Percentiles rank a stretch among this genome's conserved stretches.
Evolutionary conservation across 2,888 invertebrate genomes (phyloP).

Genomic region (Caenorhabditis sp.): DNA sequence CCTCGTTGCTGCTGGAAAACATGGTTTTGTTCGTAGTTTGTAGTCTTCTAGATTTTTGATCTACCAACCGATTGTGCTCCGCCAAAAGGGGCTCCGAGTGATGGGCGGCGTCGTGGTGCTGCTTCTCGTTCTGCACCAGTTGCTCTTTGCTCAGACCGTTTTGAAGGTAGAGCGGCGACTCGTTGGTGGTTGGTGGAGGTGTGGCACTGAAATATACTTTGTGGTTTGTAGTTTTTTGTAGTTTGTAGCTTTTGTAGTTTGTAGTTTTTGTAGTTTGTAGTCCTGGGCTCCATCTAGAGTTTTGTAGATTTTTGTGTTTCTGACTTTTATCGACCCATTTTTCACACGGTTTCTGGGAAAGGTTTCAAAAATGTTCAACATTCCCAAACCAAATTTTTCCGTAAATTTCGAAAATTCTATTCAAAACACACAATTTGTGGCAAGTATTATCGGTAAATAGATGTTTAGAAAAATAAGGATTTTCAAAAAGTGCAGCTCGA

Average conservation of each 20-base stretch:
- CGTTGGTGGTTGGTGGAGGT: slow-evolving; percentile 58
- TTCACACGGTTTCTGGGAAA: no score
- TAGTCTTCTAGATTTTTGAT: not conserved
- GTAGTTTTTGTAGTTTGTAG: not conserved
- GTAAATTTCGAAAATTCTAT: no score
- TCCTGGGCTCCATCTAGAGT: no score
- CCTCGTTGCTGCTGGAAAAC: slow-evolving; percentile 32
- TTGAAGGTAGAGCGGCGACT: slow-evolving; percentile 69
- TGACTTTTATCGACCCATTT: no score
- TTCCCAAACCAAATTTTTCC: no score
- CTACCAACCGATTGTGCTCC: slow-evolving; percentile 54
- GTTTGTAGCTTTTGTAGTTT: slow-evolving; percentile 1
- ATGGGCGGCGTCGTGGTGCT: slow-evolving; percentile 38
- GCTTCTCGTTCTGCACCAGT: slow-evolving; percentile 72
- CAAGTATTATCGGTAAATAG: no score
- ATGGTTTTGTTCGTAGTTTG: not conserved
- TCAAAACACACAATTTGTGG: no score
- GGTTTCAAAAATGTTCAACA: no score
- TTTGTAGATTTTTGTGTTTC: no score
- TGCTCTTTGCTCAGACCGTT: slow-evolving; percentile 76
- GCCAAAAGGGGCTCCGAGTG: slow-evolving; percentile 66
- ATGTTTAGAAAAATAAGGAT: no score
- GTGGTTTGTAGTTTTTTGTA: not conserved
- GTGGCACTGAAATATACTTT: slow-evolving; percentile 50
- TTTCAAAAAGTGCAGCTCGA: no score